Percentiles rank a stretch among this genome's conserved stretches.
Conservation (phyloP, 2,113 vertebrate genomes). For the Oncorhynchus keta region DNA sequence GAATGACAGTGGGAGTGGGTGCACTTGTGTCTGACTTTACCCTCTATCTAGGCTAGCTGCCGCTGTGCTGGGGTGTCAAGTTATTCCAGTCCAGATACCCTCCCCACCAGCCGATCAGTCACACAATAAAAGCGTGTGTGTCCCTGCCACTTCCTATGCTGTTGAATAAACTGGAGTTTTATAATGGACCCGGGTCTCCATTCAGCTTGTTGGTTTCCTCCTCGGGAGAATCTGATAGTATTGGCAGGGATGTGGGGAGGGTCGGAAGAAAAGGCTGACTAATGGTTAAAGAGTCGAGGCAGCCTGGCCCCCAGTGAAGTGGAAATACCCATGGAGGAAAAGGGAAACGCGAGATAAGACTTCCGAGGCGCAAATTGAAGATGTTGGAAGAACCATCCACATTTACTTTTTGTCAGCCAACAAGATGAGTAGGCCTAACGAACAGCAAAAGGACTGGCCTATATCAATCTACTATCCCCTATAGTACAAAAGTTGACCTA, state of each 20-base stretch:
- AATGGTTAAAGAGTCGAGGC: conserved; percentile 28
- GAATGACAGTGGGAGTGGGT: conserved; percentile 78
- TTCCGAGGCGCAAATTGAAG: background rate
- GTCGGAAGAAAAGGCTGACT: conserved; percentile 49
- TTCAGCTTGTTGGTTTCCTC: conserved; percentile 72
- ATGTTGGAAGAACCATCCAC: too few species aligned
- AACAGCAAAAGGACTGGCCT: too few species aligned
- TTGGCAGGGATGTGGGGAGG: conserved; percentile 24
- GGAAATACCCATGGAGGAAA: conserved; percentile 48
- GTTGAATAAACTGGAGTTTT: conserved; percentile 73
- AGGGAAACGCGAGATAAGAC: conserved; percentile 58
- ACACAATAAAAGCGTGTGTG: conserved; percentile 77
- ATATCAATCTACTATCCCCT: too few species aligned
- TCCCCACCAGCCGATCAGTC: conserved; percentile 22
- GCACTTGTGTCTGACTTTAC: conserved; percentile 75
- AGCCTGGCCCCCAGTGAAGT: conserved; percentile 27
- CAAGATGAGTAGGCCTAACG: too few species aligned
- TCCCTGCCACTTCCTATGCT: conserved; percentile 69
- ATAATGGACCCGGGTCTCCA: conserved; percentile 68
- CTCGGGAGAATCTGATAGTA: conserved; percentile 47
- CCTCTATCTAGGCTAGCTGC: conserved; percentile 59
- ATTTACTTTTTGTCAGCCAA: too few species aligned
- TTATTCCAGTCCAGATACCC: conserved; percentile 76
- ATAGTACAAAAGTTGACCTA: too few species aligned
- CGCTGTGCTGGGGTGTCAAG: conserved; percentile 66